A percentile compares a stretch with the other conserved stretches of the same genome.
Conservation (phyloP, 2,797 vertebrate genomes). For the Uromys caudimaculatus region DNA sequence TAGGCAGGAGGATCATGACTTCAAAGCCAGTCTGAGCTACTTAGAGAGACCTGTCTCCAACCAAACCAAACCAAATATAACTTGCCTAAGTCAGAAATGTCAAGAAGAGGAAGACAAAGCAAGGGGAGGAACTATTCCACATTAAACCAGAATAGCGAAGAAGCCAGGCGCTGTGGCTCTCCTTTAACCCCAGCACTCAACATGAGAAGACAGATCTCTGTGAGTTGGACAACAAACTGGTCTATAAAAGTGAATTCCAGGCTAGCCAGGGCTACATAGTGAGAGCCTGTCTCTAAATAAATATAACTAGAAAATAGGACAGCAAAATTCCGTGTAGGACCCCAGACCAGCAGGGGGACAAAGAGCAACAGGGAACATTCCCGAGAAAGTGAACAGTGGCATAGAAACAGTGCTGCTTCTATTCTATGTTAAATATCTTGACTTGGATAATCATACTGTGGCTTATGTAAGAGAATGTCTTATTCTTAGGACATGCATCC, state of each 20-base stretch:
- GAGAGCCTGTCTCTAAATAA: background rate
- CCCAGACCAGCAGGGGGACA: background rate
- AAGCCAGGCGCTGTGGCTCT: background rate
- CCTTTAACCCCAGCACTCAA: background rate
- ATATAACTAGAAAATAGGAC: background rate
- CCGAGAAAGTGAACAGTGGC: constrained; percentile 54
- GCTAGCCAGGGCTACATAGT: background rate
- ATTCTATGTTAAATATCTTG: constrained; percentile 41
- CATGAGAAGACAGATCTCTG: background rate
- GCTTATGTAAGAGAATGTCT: constrained; percentile 73
- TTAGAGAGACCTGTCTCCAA: background rate
- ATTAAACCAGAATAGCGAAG: background rate
- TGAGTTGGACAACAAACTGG: background rate
- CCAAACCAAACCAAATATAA: background rate
- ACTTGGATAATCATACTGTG: constrained; percentile 52
- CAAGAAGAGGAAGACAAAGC: constrained; percentile 60
- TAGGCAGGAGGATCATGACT: background rate
- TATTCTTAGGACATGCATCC: constrained; percentile 65
- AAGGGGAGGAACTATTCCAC: background rate
- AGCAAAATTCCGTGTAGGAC: background rate
- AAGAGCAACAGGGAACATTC: background rate
- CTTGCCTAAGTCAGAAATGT: constrained; percentile 47
- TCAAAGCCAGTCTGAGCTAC: background rate
- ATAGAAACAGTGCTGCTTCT: constrained; percentile 24
- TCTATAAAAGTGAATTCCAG: background rate